Base-by-base conservation (phyloP, 2,113 vertebrate genomes). In the Sinocyclocheilus maitianheensis region DNA sequence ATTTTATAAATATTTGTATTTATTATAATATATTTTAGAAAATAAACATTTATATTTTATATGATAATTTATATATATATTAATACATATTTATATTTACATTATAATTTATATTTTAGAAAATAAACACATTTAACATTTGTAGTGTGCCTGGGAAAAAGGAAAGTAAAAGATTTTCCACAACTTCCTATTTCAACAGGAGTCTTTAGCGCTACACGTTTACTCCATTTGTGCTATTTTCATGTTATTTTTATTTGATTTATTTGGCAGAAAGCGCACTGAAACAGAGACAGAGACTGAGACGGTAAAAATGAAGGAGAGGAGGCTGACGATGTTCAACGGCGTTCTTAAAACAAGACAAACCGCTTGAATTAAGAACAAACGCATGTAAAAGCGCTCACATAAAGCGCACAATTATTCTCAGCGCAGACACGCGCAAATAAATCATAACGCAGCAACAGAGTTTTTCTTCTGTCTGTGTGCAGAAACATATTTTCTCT, bases 321-420 rank as follows among this genome's bases (percentile, higher is more conserved):
- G n/a, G 43, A 48, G 34, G 14, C 13, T n/a, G 30, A 40, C 14
- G 51, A 88, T 91, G 90, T 87, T 91, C 90, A 91, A 20, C 24
- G 0, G 30, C 34, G 60, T 11, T 67, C 20, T 67, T 79, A 48
- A 80, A 67, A 76, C 14, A 67, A 69, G 53, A 80, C 79, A 26
- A 65, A 63, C 34, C n/a, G 58, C 24, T 65, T n/a, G 46, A 83
- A 83, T 69, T 30, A 69, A 53, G 24, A 53, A 51, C 81, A 83
- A 67, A 83, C 48, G 24, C 46, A 81, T 81, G 78, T 81, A 71
- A 34, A 71, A 71, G 16, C 18, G 46, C 43, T 53, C 46, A 30
- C 26, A 53, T 82, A 48, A 83, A 71, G 40, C 40, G 40, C 2
- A 53, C 63, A n/a, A 69, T 69, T 69, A 71, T 69, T 85, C 87